A percentile compares a stretch with the other conserved stretches of the same genome.
phyloP scores from a whole-genome alignment of 2,797 vertebrate species.

The Tadarida brasiliensis region DNA sequence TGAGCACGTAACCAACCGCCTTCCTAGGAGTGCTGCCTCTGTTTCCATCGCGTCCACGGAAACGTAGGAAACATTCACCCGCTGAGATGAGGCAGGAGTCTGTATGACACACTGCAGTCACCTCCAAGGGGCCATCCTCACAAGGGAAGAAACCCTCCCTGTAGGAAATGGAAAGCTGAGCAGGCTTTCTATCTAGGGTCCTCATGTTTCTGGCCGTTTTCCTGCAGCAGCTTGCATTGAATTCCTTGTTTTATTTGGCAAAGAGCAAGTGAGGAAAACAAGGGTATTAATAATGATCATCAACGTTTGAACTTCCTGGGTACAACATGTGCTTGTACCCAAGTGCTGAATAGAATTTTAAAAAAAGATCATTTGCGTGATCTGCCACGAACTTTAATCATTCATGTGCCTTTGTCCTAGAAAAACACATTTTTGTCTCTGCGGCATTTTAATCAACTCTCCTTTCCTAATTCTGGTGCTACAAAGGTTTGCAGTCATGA shows the following conservation, averaged over 20 bases:
- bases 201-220: background rate
- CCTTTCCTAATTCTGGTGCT: background rate
- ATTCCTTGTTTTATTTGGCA: conserved; percentile 79
- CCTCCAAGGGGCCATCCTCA: background rate
- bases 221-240: conserved; percentile 43
- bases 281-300: conserved; percentile 75
- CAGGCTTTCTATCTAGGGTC: background rate
- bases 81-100: background rate
- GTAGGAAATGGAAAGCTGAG: conserved; percentile 60
- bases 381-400: conserved; percentile 55
- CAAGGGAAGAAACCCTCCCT: background rate
- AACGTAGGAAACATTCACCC: background rate
- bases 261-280: conserved; percentile 67
- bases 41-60: background rate
- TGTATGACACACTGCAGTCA: background rate
- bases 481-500: conserved; percentile 11
- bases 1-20: background rate
- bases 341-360: conserved; percentile 64
- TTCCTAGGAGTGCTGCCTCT: background rate
- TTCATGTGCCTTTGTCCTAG: conserved; percentile 62
- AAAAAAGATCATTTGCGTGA: conserved; percentile 50
- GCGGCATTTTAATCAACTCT: conserved; percentile 50
- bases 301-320: conserved; percentile 78
- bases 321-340: conserved; percentile 73
- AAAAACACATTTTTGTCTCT: conserved; percentile 56